A percentile compares a stretch with the other conserved stretches of the same genome.
phyloP scores from a whole-genome alignment of 2,888 invertebrate species.

The Eupithecia tripunctaria region DNA sequence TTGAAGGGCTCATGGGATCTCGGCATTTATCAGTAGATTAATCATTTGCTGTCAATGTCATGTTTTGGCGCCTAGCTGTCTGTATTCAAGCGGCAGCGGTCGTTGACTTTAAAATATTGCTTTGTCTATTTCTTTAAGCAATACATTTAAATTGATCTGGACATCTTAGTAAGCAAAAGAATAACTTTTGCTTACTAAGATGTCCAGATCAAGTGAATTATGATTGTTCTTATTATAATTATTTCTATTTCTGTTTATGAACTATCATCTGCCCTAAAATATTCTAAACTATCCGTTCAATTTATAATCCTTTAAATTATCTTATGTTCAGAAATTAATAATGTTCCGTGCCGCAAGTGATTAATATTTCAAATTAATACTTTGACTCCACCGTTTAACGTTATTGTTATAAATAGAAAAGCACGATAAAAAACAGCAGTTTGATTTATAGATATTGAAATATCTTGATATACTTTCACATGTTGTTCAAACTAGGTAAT shows the following conservation, averaged over 20 bases:
- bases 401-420: constrained; percentile 27
- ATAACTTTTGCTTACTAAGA: not conserved
- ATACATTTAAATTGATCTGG: not conserved
- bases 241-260: not conserved
- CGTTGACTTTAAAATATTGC: constrained; percentile 55
- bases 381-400: constrained; percentile 13
- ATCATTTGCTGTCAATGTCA: constrained; percentile 65
- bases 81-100: constrained; percentile 61
- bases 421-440: not conserved
- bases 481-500: not conserved
- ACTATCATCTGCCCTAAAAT: not conserved
- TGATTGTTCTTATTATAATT: not conserved
- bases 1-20: constrained; percentile 38
- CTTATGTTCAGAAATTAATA: constrained; percentile 18
- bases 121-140: constrained; percentile 19
- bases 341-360: constrained; percentile 11
- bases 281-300: not conserved
- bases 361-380: constrained; percentile 35
- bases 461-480: not conserved
- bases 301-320: not conserved
- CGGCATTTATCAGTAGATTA: constrained; percentile 61
- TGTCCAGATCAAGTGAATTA: not conserved
- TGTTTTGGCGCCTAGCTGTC: constrained; percentile 74
- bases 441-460: constrained; percentile 11
- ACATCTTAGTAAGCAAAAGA: too few species aligned